These are phyloP conservation scores for Polyommatus iphigenia DNA, from an alignment of 2,888 invertebrate species.

Conservation along the genomic window DNA sequence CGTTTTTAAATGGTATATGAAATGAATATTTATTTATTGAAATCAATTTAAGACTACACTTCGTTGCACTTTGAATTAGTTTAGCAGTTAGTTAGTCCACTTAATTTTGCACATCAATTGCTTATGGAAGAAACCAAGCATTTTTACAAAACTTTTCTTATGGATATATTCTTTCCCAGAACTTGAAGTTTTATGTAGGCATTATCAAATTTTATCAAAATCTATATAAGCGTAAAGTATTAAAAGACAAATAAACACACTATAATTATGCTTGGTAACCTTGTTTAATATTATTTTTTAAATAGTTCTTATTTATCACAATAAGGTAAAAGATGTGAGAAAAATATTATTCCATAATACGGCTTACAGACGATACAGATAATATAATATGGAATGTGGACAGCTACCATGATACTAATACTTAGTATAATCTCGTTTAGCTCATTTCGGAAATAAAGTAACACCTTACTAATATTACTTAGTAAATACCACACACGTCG, in stretches of 20 bases:
- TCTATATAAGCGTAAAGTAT: too few relatives aligned
- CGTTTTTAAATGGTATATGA: neutral
- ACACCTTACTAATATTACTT: constrained; percentile 1
- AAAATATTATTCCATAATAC: neutral
- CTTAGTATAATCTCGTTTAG: constrained; percentile 12
- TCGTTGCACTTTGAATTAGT: too few relatives aligned
- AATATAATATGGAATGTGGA: neutral
- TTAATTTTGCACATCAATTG: too few relatives aligned
- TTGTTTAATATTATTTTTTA: too few relatives aligned
- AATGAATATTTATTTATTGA: too few relatives aligned
- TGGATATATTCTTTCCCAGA: too few relatives aligned
- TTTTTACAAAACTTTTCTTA: too few relatives aligned
- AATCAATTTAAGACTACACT: too few relatives aligned
- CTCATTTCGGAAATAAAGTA: neutral
- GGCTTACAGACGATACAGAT: neutral
- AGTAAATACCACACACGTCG: constrained; percentile 26
- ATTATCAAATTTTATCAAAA: too few relatives aligned
- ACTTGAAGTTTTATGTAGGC: too few relatives aligned
- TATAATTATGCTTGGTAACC: neutral
- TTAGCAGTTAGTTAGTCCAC: too few relatives aligned
- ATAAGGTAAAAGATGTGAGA: neutral
- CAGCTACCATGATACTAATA: neutral
- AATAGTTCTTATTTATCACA: neutral
- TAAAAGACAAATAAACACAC: neutral
- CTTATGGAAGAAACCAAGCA: too few relatives aligned